These are phyloP conservation scores for Muntiacus reevesi DNA, from an alignment of 2,113 vertebrate species.

Conservation along the genomic window DNA sequence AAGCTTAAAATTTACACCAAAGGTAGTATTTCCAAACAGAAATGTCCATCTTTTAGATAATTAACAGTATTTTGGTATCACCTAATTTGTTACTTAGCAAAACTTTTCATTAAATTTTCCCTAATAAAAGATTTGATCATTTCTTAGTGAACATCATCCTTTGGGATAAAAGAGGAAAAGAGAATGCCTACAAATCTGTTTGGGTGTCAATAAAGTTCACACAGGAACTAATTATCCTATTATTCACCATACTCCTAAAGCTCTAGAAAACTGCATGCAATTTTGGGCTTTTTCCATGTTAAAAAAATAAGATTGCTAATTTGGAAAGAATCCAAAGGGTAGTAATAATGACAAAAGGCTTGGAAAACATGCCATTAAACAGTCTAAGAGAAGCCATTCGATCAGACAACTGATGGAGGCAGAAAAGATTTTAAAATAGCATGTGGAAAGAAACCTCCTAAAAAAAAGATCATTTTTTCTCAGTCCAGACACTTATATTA, in stretches of 20 bases:
- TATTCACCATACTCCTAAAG: slow-evolving; percentile 5
- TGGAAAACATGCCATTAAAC: slow-evolving; percentile 48
- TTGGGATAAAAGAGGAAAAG: background rate
- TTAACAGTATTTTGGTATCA: slow-evolving; percentile 32
- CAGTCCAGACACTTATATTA: background rate
- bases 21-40: background rate
- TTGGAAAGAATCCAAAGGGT: slow-evolving; percentile 47
- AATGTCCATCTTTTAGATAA: background rate
- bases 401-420: background rate
- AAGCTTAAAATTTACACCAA: background rate
- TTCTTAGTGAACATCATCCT: background rate
- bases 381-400: slow-evolving; percentile 17
- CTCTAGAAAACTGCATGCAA: background rate
- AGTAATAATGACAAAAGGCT: slow-evolving; percentile 33
- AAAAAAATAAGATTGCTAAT: slow-evolving; percentile 24
- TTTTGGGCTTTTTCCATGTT: background rate
- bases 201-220: slow-evolving; percentile 11
- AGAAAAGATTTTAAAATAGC: slow-evolving; percentile 41
- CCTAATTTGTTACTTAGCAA: slow-evolving; percentile 24
- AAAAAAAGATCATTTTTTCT: slow-evolving; percentile 28
- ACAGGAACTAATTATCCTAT: slow-evolving; percentile 29
- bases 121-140: background rate
- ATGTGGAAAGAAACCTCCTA: background rate
- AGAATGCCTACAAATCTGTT: background rate
- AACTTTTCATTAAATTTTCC: slow-evolving; percentile 17